Conservation (phyloP, 2,113 vertebrate genomes). For the Lichenostomus cassidix region DNA sequence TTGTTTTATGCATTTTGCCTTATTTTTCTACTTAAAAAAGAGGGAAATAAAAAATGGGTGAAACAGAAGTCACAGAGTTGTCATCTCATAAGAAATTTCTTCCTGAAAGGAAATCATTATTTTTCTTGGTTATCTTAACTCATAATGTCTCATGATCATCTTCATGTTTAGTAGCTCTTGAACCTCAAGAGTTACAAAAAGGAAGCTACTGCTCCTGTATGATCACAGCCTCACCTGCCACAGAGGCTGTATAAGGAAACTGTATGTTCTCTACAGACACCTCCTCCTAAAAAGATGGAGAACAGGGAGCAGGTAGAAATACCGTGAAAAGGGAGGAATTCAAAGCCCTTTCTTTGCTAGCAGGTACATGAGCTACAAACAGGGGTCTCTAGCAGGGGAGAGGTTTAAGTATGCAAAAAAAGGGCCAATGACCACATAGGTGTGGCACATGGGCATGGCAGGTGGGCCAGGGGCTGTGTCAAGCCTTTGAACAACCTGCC, state of each 20-base stretch:
- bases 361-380: neutral
- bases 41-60: neutral
- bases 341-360: neutral
- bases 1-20: neutral
- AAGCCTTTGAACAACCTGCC: neutral
- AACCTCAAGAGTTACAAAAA: neutral
- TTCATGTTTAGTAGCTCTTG: neutral
- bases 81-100: neutral
- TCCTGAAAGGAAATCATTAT: neutral
- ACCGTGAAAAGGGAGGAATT: neutral
- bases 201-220: neutral
- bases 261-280: neutral
- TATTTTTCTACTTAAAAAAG: neutral
- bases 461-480: fast-evolving
- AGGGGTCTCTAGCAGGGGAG: neutral
- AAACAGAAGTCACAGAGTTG: neutral
- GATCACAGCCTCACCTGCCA: neutral
- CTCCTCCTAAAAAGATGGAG: neutral
- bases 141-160: neutral
- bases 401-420: neutral
- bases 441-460: neutral
- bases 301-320: neutral
- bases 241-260: neutral
- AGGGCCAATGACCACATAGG: fast-evolving
- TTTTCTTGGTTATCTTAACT: neutral